Evolutionary conservation across 2,797 vertebrate species (phyloP), one percentile per base, ranked within the genome.

Genomic region (Podarcis siculus): DNA sequence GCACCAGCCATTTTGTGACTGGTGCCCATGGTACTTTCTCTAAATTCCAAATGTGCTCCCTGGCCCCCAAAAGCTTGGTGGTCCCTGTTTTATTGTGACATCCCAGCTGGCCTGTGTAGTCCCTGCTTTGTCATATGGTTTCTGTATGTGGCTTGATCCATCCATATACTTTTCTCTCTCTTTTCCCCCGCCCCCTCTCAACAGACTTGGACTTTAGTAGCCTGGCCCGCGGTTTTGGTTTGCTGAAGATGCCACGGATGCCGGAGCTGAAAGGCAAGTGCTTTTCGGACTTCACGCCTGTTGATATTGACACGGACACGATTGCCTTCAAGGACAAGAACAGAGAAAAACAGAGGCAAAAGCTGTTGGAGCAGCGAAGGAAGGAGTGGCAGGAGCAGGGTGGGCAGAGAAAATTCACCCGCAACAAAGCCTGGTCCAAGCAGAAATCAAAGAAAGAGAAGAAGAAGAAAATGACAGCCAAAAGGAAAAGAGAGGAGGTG

Each of bases 291-390:
- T 99, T 99, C 19, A 87, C 78, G 0, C 94, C 96, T 12, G 96
- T 96, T 8, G n/a, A 95, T 0, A n/a, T 98, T 1, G 97, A 99
- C 95, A 99, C 98, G 0, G 97, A 99, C 77, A 94, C 96, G 8
- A 99, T 99, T 91, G 96, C 98, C 10, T 99, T 98, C 96, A 98
- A 98, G 94, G 99, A 99, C 94, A 99, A 99, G 96, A 95, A 97
- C 30, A 89, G 98, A 83, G 98, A 99, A 95, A 99, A 97, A 55
- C 98, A 97, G 94, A 97, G 98, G 77, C 97, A 97, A 96, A 98
- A 98, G 91, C 95, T 96, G 90, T 90, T 99, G 66, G 96, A 96
- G 1, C 97, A 97, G 85, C 93, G 93, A 86, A 95, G 89, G 87
- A 91, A 93, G 84, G 95, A 97, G 49, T 95, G 90, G 66, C 96